phyloP scores from a whole-genome alignment of 1,140 invertebrate genomes.

The Eueides isabella region DNA sequence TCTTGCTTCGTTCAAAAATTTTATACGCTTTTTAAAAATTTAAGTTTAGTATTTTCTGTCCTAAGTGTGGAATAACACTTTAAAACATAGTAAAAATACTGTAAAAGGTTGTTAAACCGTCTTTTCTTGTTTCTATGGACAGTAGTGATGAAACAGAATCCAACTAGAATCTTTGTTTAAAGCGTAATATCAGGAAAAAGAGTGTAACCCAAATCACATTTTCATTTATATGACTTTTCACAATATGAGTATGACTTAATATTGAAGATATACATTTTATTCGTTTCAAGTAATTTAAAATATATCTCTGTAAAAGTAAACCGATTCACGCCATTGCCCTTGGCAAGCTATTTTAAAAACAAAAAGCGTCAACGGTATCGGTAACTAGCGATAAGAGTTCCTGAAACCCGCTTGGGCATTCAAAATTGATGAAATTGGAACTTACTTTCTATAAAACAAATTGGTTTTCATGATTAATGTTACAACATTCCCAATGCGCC shows the following conservation, averaged over 20 bases:
- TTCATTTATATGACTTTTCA: too few species aligned
- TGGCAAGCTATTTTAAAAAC: conserved; percentile 25
- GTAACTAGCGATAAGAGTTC: conserved; percentile 15
- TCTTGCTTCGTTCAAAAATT: too few species aligned
- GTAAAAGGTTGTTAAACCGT: too few species aligned
- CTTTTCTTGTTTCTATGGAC: too few species aligned
- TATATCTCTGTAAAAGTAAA: conserved; percentile 3
- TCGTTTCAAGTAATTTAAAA: neutral
- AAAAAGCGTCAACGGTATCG: conserved; percentile 11
- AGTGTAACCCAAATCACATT: too few species aligned
- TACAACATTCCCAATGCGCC: conserved; percentile 12
- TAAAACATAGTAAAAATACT: too few species aligned
- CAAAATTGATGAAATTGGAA: conserved; percentile 28
- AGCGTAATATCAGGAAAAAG: too few species aligned
- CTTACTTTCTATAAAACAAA: conserved; percentile 18
- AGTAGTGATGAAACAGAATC: neutral
- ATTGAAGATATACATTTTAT: neutral
- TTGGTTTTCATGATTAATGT: conserved; percentile 28
- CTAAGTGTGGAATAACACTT: too few species aligned
- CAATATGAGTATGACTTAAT: neutral
- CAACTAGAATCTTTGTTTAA: neutral
- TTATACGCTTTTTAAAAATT: too few species aligned
- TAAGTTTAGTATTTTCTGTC: too few species aligned
- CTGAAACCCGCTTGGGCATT: conserved; percentile 22
- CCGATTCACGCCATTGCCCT: conserved; percentile 12